phyloP scores from a whole-genome alignment of 2,888 invertebrate species.

The Zhuqinia jingwanae region DNA sequence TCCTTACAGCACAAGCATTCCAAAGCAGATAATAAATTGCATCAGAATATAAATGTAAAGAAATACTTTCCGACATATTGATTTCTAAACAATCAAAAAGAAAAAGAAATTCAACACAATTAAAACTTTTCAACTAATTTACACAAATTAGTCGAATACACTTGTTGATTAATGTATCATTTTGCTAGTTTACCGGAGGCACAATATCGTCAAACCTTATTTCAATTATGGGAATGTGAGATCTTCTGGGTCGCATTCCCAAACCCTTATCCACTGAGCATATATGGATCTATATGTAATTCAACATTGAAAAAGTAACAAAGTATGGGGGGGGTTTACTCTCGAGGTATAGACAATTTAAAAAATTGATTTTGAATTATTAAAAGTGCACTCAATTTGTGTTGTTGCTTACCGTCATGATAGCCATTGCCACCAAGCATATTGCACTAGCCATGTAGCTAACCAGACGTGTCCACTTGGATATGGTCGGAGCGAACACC shows the following conservation, averaged over 20 bases:
- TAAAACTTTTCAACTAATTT: no score
- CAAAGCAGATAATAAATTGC: conserved; percentile 58
- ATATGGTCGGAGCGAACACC: conserved; percentile 59
- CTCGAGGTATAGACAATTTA: no score
- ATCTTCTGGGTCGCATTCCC: conserved; percentile 53
- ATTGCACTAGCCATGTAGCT: conserved; percentile 63
- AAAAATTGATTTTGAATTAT: neutral
- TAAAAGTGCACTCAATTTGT: conserved; percentile 10
- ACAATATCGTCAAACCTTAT: conserved; percentile 65
- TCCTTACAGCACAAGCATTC: conserved; percentile 55
- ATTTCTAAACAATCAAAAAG: conserved; percentile 47
- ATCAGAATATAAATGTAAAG: conserved; percentile 51
- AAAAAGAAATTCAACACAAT: neutral
- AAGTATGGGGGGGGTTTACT: no score
- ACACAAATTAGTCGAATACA: no score
- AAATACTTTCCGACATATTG: conserved; percentile 58
- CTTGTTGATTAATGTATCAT: no score
- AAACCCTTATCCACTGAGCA: conserved; percentile 46
- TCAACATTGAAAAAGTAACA: neutral
- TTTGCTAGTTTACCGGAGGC: conserved; percentile 63
- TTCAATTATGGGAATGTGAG: conserved; percentile 63
- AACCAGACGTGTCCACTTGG: conserved; percentile 25
- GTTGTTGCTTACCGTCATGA: conserved; percentile 64
- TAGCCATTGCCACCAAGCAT: conserved; percentile 63
- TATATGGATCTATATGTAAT: conserved; percentile 47